A percentile compares a stretch with the other conserved stretches of the same genome.
Evolutionary conservation across 2,888 invertebrate species (phyloP).

Genomic region (Glyphotaelius pellucidus): DNA sequence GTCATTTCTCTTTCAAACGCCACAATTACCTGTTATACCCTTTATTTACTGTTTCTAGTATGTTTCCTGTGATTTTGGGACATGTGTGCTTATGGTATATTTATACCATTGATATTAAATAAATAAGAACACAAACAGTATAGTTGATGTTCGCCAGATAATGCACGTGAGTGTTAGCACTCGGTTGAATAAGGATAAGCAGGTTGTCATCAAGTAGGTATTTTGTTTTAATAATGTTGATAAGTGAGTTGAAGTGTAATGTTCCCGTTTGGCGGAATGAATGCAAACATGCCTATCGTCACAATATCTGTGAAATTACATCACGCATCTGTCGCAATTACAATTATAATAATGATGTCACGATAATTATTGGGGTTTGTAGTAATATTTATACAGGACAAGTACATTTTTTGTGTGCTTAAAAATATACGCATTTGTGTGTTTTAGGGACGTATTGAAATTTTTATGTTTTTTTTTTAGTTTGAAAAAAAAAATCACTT

Average conservation of each 20-base stretch:
- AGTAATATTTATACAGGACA: too few relatives aligned
- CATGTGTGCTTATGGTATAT: too few relatives aligned
- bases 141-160: not conserved
- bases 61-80: too few relatives aligned
- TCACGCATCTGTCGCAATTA: not conserved
- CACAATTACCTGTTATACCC: too few relatives aligned
- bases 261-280: not conserved
- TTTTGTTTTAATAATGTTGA: not conserved
- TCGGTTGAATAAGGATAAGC: not conserved
- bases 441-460: too few relatives aligned
- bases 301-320: not conserved
- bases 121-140: not conserved
- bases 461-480: too few relatives aligned
- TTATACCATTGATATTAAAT: too few relatives aligned
- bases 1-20: too few relatives aligned
- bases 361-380: not conserved
- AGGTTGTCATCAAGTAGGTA: not conserved
- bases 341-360: not conserved
- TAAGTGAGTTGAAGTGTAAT: not conserved
- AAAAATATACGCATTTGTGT: too few relatives aligned
- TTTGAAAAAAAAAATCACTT: too few relatives aligned
- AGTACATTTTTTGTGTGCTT: too few relatives aligned
- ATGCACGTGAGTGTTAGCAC: not conserved
- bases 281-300: not conserved
- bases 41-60: too few relatives aligned